phyloP scores from a whole-genome alignment of 2,888 invertebrate species.

The Siphlonurus alternatus region DNA sequence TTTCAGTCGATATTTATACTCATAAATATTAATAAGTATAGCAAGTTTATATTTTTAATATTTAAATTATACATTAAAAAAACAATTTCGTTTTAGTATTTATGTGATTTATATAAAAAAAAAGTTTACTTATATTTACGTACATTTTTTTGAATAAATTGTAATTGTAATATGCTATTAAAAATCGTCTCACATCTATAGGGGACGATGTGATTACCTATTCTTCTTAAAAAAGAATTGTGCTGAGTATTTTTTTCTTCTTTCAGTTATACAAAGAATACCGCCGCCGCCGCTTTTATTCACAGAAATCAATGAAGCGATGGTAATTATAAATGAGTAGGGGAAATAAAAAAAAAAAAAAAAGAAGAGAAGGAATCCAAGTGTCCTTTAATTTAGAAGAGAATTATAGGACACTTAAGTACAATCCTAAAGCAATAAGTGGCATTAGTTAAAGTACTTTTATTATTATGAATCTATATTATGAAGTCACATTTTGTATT shows the following conservation, averaged over 20 bases:
- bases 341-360: not conserved
- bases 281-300: not conserved
- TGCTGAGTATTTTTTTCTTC: not conserved
- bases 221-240: not conserved
- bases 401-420: constrained; percentile 3
- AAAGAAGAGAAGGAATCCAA: no score
- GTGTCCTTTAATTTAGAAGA: not conserved
- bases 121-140: no score
- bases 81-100: not conserved
- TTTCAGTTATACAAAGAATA: not conserved
- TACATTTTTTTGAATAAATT: no score
- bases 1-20: not conserved
- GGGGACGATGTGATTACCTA: not conserved
- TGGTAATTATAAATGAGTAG: not conserved
- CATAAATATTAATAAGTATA: not conserved
- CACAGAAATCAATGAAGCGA: not conserved
- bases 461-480: not conserved
- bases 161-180: no score
- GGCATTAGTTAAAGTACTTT: not conserved
- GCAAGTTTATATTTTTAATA: not conserved
- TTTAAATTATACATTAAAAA: not conserved
- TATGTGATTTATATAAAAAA: no score
- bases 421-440: not conserved
- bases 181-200: no score
- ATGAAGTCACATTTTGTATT: not conserved